These are phyloP conservation scores for Carabus problematicus DNA, from an alignment of 2,888 invertebrate species.

Conservation along the genomic window DNA sequence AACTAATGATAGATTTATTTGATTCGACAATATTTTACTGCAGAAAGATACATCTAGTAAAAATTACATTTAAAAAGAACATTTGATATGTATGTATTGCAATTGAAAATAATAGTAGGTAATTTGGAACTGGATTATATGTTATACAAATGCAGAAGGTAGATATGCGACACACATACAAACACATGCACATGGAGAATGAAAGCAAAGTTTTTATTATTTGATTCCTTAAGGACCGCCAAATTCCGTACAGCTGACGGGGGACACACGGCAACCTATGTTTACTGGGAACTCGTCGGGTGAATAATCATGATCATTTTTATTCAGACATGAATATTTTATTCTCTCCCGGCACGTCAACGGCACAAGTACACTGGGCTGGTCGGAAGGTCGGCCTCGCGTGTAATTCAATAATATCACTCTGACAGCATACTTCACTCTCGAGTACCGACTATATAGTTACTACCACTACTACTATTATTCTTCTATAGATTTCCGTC, in stretches of 20 bases:
- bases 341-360: conserved; percentile 11
- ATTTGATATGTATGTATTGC: conserved; percentile 10
- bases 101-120: conserved; percentile 5
- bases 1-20: too few relatives aligned
- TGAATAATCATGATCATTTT: conserved; percentile 30
- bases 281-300: conserved; percentile 16
- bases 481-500: too few relatives aligned
- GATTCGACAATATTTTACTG: background rate
- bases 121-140: conserved; percentile 9
- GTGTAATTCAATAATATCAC: too few relatives aligned
- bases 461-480: too few relatives aligned
- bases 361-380: background rate
- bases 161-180: background rate
- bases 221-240: background rate
- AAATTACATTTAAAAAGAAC: background rate
- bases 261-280: conserved; percentile 26
- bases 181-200: background rate
- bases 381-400: too few relatives aligned
- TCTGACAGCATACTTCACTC: too few relatives aligned
- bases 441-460: too few relatives aligned
- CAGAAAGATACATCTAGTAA: too few relatives aligned
- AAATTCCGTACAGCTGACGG: conserved; percentile 25
- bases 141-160: background rate
- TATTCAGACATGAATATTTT: conserved; percentile 29
- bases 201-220: conserved; percentile 21